Evolutionary conservation across 2,797 vertebrate species (phyloP).

Genomic region (Gila robusta): DNA sequence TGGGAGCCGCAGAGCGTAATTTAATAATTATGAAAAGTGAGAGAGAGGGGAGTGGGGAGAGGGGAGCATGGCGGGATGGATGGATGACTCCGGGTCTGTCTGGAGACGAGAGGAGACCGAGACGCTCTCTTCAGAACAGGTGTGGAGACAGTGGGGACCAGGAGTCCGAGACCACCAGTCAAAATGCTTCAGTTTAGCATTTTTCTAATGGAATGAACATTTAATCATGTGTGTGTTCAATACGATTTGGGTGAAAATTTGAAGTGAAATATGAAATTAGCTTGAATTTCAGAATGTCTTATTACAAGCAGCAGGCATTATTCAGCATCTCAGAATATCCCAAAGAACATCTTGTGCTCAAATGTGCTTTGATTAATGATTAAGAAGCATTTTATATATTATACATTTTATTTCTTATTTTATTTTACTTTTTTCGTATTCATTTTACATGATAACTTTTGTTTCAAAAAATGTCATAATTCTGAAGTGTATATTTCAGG

Average conservation of each 20-base stretch:
- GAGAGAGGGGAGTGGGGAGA: conserved; percentile 79
- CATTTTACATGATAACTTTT: too few species aligned
- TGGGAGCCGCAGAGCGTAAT: conserved; percentile 84
- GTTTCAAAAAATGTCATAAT: too few species aligned
- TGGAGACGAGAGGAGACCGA: conserved; percentile 28
- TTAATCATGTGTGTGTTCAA: background rate
- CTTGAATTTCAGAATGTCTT: background rate
- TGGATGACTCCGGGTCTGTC: conserved; percentile 56
- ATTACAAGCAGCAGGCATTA: background rate
- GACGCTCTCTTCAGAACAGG: conserved; percentile 41
- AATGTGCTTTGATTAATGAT: background rate
- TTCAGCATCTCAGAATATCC: background rate
- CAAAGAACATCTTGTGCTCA: background rate
- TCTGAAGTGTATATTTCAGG: background rate
- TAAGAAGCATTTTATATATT: background rate
- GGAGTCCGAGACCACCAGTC: background rate
- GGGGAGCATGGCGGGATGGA: conserved; percentile 67
- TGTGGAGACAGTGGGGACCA: conserved; percentile 7
- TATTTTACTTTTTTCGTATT: too few species aligned
- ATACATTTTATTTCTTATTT: background rate
- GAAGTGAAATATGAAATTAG: background rate
- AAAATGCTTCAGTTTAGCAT: background rate
- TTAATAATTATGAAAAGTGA: conserved; percentile 89
- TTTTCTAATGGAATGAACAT: background rate
- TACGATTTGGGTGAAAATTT: background rate